phyloP scores from a whole-genome alignment of 2,888 invertebrate species.

The Rapana venosa region DNA sequence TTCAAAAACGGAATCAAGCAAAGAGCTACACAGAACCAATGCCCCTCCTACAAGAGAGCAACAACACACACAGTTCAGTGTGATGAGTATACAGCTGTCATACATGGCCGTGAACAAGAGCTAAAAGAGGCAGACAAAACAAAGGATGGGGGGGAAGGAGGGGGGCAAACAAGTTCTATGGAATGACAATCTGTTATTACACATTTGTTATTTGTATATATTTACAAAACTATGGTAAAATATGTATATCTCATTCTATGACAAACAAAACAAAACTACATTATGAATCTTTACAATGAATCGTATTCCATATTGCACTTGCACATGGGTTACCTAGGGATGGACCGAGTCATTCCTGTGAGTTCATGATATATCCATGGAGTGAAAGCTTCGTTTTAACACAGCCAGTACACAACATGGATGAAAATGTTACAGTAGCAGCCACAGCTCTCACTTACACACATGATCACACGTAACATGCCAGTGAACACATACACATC shows the following conservation, averaged over 20 bases:
- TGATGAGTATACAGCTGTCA: too few species aligned
- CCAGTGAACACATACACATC: neutral
- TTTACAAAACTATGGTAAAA: neutral
- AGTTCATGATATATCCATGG: neutral
- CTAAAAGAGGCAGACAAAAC: too few species aligned
- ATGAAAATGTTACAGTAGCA: neutral
- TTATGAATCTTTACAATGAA: neutral
- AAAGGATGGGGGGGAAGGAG: neutral
- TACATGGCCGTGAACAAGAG: too few species aligned
- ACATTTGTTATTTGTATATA: neutral
- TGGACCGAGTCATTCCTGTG: neutral
- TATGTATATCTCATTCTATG: neutral
- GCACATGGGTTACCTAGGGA: neutral
- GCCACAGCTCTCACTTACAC: neutral
- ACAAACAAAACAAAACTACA: neutral
- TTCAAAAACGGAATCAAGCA: too few species aligned
- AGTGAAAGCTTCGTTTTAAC: neutral
- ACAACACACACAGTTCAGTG: too few species aligned
- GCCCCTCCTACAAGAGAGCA: too few species aligned
- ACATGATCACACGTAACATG: neutral
- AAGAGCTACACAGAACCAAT: too few species aligned
- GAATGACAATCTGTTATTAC: slow-evolving; percentile 21
- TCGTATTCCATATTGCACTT: slow-evolving; percentile 6
- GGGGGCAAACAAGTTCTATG: neutral
- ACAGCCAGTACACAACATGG: neutral